phyloP scores from a whole-genome alignment of 1,140 invertebrate genomes.

The Atta cephalotes region DNA sequence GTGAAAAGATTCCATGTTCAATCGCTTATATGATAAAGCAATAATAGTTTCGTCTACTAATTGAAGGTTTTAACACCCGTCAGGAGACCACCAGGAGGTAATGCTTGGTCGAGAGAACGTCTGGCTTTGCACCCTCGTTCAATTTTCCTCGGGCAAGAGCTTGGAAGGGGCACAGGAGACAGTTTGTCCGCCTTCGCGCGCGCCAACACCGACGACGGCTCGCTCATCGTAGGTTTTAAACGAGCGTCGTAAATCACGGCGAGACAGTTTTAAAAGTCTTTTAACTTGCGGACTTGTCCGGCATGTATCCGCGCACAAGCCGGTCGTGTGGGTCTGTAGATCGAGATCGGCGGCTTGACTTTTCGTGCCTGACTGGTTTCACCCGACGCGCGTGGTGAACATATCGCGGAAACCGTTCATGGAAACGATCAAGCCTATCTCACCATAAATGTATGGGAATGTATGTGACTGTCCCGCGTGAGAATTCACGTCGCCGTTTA shows the following conservation, averaged over 20 bases:
- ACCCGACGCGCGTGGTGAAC: conserved; percentile 36
- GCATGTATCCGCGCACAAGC: neutral
- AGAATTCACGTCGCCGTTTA: neutral
- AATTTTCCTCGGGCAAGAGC: conserved; percentile 23
- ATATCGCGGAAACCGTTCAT: conserved; percentile 43
- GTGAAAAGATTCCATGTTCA: neutral
- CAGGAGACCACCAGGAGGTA: conserved; percentile 5
- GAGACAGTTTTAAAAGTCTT: conserved; percentile 64
- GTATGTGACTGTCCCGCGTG: neutral
- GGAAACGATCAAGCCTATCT: conserved; percentile 55
- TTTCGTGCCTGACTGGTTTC: conserved; percentile 69
- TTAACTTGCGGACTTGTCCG: conserved; percentile 57
- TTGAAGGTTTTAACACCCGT: conserved; percentile 19
- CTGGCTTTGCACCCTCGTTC: conserved; percentile 17
- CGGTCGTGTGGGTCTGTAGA: conserved; percentile 66
- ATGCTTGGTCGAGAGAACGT: conserved; percentile 14
- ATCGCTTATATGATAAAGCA: conserved; percentile 11
- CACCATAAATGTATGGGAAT: conserved; percentile 66
- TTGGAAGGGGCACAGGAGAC: conserved; percentile 16
- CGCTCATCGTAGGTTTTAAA: conserved; percentile 67
- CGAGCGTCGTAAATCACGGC: conserved; percentile 65
- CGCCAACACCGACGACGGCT: conserved; percentile 4
- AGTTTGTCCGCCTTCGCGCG: conserved; percentile 47
- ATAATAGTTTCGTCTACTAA: conserved; percentile 39
- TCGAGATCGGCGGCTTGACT: conserved; percentile 57